Evolutionary conservation across 2,888 invertebrate species (phyloP), one percentile per base, ranked within the genome.

Genomic region (Acronicta alni): DNA sequence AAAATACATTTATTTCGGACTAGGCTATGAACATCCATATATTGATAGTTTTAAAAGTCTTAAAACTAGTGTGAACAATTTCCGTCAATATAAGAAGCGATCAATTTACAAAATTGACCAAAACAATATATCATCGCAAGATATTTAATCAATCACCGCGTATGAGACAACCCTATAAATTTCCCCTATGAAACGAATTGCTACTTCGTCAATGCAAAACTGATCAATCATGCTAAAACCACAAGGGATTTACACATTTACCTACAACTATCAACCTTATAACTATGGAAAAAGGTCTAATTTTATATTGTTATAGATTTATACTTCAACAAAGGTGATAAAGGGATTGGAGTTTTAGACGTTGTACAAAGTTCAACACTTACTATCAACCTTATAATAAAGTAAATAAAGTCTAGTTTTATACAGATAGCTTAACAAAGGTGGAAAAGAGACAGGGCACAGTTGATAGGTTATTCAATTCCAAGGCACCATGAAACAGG

Each of bases 171-270:
- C 39, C 38, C 44, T 35, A 55, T 49, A 59, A 63, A 71, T 57
- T 41, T 41, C 46, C 23, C 51, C 23, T 26, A 41, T 55, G 47
- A 49, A 60, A 64, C 52, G 54, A 72, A 64, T 72, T 56, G 61
- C 57, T 49, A 42, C 46, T 43, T 67, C 61, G 47, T 38, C 67
- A 64, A 58, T 47, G 46, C 44, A 38, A 58, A 44, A 38, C 45
- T 55, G 61, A 71, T 71, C 58, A 64, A 67, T 75, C 73, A 73
- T 43, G 14, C n/a, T 18, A 17, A 43, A 47, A 57, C 52, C 69
- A 26, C 68, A 42, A 42, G 73, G 63, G 73, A 59, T 54, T 53
- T 47, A 46, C 17, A 44, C 37, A 35, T 39, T 10, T 3, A 6
- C 0, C 37, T 17, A 16, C 45, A 8, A 59, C 17, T 52, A 57